Evolutionary conservation across 2,113 vertebrate species (phyloP).

Genomic region (Fulica atra): DNA sequence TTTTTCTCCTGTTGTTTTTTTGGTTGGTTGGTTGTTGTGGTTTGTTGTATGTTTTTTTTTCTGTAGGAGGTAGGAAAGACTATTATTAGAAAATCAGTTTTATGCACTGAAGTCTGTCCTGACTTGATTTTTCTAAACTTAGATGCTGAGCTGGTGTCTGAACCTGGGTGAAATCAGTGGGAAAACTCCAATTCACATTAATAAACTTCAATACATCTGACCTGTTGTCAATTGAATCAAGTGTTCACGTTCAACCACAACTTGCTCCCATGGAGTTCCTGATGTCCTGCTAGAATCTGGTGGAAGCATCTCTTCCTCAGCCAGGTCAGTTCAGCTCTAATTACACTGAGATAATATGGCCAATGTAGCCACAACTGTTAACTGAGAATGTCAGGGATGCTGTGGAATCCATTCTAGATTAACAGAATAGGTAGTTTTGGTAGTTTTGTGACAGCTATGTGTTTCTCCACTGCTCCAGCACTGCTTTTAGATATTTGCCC

Average conservation of each 20-base stretch:
- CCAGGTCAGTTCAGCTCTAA: accelerated
- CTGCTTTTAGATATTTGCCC: neutral
- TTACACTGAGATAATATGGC: neutral
- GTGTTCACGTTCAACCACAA: neutral
- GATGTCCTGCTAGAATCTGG: neutral
- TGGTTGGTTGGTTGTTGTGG: no score
- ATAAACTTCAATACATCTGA: neutral
- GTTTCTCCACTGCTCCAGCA: neutral
- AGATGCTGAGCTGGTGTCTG: neutral
- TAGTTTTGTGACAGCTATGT: accelerated
- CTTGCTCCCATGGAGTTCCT: neutral
- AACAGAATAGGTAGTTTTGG: neutral
- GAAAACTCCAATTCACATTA: neutral
- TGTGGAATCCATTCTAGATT: neutral
- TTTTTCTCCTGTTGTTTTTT: no score
- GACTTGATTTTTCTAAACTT: neutral
- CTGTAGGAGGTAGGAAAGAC: neutral
- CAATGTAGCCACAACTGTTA: neutral
- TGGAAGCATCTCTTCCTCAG: neutral
- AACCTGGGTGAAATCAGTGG: neutral
- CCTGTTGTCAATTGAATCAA: neutral
- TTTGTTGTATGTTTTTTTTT: no score
- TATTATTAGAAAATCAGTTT: neutral
- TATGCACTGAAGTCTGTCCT: neutral
- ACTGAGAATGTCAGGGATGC: neutral